Evolutionary conservation across 2,113 vertebrate species (phyloP), one percentile per base, ranked within the genome.

Genomic region (Formicarius rufipectus): DNA sequence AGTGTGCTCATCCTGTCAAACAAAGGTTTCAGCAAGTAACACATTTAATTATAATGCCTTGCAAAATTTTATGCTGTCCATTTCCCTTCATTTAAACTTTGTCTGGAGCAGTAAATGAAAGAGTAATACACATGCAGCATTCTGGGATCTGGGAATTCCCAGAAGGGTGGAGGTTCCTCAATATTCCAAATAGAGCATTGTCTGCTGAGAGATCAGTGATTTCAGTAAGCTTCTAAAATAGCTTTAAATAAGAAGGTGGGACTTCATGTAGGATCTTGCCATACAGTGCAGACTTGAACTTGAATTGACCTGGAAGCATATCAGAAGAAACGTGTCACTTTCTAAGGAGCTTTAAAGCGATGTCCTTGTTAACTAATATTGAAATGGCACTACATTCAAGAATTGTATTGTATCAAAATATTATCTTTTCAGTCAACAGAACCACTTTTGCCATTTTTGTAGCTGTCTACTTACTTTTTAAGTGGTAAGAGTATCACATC

Each of bases 1-100:
- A 86, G 60, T 27, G 75, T 71, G 47, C 59, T 93, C 35, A 95
- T 96, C 90, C 76, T 96, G 80, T 71, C 68, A 55, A 40, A 88
- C 81, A 89, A 93, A 93, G 68, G 14, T 81, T 91, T 85, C 75
- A 53, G 75, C 80, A 74, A 80, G 76, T 53, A 79, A 93, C 72
- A 49, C 31, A 16, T 73, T 87, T 66, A 44, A 56, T 78, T 78
- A 35, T 66, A 84, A 81, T 27, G 64, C 37, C 68, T 71, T 71
- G 33, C 33, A 69, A 52, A 44, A 44, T 93, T 90, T 92, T 81
- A 35, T 89, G 33, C 33, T 50, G 45, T 64, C 42, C 12, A 23
- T 89, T 96, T 96, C 64, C 85, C 33, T 84, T 84, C 20, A 50
- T 92, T 92, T 87, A 69, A 44, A 19, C 60, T 90, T 78, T 6